These are phyloP conservation scores for Antigone vipio DNA, from an alignment of 2,113 vertebrate genomes.

Conservation along the genomic window DNA sequence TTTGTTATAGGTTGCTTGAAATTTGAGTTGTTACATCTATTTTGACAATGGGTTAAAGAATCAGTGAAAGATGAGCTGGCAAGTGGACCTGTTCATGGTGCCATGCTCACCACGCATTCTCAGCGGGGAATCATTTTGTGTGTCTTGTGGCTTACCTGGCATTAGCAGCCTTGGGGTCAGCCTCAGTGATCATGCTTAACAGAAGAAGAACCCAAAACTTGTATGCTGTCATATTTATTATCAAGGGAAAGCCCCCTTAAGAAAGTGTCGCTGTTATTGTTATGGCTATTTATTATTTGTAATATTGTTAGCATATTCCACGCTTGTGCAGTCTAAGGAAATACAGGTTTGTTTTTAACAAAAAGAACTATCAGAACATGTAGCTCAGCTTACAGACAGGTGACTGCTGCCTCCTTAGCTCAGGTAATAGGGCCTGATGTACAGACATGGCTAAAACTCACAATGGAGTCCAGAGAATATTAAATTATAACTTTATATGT, in stretches of 20 bases:
- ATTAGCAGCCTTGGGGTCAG: background rate
- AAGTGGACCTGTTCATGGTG: background rate
- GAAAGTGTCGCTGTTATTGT: background rate
- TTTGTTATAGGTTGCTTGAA: background rate
- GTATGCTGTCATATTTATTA: background rate
- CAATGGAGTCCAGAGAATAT: background rate
- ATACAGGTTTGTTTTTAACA: background rate
- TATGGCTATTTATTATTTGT: background rate
- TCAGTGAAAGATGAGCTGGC: background rate
- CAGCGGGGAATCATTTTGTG: background rate
- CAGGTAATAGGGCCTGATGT: background rate
- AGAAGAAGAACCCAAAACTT: background rate
- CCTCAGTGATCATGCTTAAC: background rate
- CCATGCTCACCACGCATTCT: accelerated
- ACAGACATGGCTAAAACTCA: background rate
- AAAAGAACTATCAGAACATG: background rate
- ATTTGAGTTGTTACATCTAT: background rate
- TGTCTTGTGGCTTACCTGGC: background rate
- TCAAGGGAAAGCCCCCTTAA: background rate
- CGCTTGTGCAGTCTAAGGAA: background rate
- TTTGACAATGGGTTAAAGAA: background rate
- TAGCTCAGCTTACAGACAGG: background rate
- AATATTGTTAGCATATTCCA: background rate
- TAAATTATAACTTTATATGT: background rate
- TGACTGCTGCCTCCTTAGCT: background rate